These are phyloP conservation scores for Himalopsyche phryganea DNA, from an alignment of 1,140 invertebrate species.

Conservation along the genomic window DNA sequence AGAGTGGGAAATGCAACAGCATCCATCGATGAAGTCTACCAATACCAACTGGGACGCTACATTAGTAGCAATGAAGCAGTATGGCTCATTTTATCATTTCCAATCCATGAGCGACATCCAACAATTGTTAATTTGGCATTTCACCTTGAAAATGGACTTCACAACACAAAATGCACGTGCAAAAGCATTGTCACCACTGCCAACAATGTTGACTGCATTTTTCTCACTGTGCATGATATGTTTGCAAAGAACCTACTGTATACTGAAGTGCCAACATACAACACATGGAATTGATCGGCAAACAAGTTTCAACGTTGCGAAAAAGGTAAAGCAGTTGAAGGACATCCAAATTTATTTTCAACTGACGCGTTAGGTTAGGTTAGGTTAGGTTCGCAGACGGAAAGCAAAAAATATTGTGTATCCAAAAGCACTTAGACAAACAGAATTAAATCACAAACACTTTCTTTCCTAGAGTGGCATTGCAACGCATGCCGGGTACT, in stretches of 20 bases:
- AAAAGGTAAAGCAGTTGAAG: conserved; percentile 1
- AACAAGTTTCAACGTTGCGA: conserved; percentile 2
- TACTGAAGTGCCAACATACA: not conserved
- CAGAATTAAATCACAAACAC: no score
- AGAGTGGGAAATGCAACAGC: not conserved
- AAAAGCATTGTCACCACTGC: not conserved
- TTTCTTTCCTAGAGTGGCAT: no score
- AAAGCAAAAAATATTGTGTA: no score
- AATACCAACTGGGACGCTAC: conserved; percentile 45
- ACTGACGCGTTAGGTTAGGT: not conserved
- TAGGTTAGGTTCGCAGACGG: no score
- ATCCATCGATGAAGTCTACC: conserved; percentile 6
- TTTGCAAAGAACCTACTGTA: conserved; percentile 1
- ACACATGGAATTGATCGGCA: not conserved
- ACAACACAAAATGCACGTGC: conserved; percentile 30
- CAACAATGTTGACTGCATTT: conserved; percentile 37
- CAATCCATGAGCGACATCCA: conserved; percentile 40
- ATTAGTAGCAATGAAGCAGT: conserved; percentile 46
- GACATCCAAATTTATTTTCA: not conserved
- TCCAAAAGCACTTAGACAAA: no score
- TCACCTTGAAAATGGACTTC: conserved; percentile 45
- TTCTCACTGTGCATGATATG: conserved; percentile 35
- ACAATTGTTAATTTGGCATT: conserved; percentile 41
- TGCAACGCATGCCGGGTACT: no score
- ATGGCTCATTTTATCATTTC: conserved; percentile 42